Conservation (phyloP, 2,888 invertebrate species). For the Dryomyza anilis region DNA sequence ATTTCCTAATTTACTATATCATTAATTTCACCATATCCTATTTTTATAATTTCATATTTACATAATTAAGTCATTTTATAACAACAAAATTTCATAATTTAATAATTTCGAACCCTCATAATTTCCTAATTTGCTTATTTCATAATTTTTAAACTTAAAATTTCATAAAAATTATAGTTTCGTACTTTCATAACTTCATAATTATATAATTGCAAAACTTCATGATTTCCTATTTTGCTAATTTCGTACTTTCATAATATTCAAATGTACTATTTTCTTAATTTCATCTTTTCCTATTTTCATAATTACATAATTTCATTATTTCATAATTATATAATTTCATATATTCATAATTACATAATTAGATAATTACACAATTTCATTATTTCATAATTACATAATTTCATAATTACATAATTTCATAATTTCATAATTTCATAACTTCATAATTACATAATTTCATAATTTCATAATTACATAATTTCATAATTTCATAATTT, state of each 20-base stretch:
- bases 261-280: no score
- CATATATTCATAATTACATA: no score
- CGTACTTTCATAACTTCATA: no score
- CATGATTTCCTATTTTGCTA: no score
- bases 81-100: not conserved
- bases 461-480: not conserved
- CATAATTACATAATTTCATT: constrained; percentile 10
- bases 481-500: not conserved
- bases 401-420: not conserved
- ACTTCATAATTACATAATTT: not conserved
- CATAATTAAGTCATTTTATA: constrained; percentile 1
- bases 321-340: no score
- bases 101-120: no score
- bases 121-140: no score
- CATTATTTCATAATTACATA: constrained; percentile 9
- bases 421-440: not conserved
- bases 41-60: constrained; percentile 3
- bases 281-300: constrained; percentile 6
- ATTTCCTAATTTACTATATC: not conserved
- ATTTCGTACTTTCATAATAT: no score
- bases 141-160: no score
- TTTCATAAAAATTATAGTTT: no score
- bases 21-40: not conserved
- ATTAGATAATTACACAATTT: constrained; percentile 5
- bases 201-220: no score